Base-by-base conservation (phyloP, 2,797 vertebrate genomes). In the Anguilla megastoma region DNA sequence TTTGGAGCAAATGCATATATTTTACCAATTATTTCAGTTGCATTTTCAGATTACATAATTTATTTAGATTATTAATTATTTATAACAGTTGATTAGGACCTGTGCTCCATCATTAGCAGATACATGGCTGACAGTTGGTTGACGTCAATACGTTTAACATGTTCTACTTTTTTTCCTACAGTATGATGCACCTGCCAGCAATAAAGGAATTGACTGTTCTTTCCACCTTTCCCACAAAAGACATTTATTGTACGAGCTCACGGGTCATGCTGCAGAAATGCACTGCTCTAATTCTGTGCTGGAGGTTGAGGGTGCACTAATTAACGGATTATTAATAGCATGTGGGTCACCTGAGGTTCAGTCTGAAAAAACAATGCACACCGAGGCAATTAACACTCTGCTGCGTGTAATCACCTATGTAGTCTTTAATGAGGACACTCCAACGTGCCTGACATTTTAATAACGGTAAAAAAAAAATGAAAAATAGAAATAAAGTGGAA, bases 261-360 rank as follows among this genome's bases (percentile, higher is more conserved):
- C 18, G 24, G 79, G 79, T 50, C 79, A 50, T 8, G 33, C 41
- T 48, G 79, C 18, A 24, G 79, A 50, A 50, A 50, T 48, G 45
- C 79, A 24, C 7, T 82, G 79, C 79, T 82, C 79, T 24, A 82
- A 50, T 82, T 82, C 45, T 12, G 33, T 16, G 16, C 41, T 82
- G 18, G 21, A 24, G 79, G 79, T 82, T 8, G 41, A 50, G 45
- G 45, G 41, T 48, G 79, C 79, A 50, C 79, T 82, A 82, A 82
- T 82, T 82, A 82, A 82, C 41, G 45, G 79, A 48, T 82, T 82
- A 82, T 82, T 82, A 82, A 82, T 82, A 82, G 79, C 79, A 50
- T 48, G 79, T 50, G 79, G 21, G 79, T 82, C 79, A 82, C 45
- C 79, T 50, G 21, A 48, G 79, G 79, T 82, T 82, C 45, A 82